Evolutionary conservation across 2,888 invertebrate genomes (phyloP), one percentile per base, ranked within the genome.

Genomic region (Apamea epomidion): DNA sequence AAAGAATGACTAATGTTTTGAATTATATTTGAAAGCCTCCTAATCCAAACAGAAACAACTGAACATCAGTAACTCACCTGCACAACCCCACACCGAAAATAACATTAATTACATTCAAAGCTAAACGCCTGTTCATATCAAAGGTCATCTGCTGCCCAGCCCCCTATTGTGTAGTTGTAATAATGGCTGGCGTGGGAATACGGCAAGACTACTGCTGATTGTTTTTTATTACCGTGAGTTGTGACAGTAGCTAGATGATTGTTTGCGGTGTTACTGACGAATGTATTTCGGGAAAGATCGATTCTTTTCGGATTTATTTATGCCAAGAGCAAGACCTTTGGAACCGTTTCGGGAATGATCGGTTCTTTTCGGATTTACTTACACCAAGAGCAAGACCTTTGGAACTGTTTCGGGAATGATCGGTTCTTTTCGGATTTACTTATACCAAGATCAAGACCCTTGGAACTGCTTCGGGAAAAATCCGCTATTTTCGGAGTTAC

Each of bases 91-190:
- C 74, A 12, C 37, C 2, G 32, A 65, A 69, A 72, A 78, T 78
- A 62, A 83, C 32, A 73, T n/a, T 60, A 37, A 83, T 79, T 70
- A 71, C 7, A 10, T 42, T 25, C 29, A 16, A 51, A 72, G 32
- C 48, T 81, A 74, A 85, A 74, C 67, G 62, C 71, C 14, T 2
- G 42, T 25, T 21, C 71, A 70, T 37, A 16, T 45, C 58, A 74
- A 81, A 85, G 84, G 84, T 84, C 84, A 85, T 74, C 77, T 60
- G 42, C 54, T 67, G 67, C 45, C 84, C 84, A 71, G 45, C 84
- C 84, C 85, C 58, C 74, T 45, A 81, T 84, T 85, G 85, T 70
- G 14, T 21, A 25, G 45, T 29, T 2, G 10, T 14, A 16, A 48
- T 74, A 81, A 81, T 80, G 74, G 65, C 74, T 29, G 3, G 32